phyloP scores from a whole-genome alignment of 2,113 vertebrate species.

The Echinops telfairi region DNA sequence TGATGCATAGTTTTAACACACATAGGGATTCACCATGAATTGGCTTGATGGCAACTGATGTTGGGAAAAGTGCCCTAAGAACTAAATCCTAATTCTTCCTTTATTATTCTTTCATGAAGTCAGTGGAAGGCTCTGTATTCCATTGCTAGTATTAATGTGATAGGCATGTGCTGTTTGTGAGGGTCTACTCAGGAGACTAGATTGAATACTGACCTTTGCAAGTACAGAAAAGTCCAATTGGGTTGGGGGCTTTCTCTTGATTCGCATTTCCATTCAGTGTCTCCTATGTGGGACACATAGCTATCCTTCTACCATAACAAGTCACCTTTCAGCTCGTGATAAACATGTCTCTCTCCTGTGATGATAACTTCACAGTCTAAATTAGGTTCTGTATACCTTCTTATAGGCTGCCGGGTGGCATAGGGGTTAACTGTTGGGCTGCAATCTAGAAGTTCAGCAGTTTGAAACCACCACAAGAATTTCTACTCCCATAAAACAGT shows the following conservation, averaged over 20 bases:
- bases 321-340: neutral
- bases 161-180: rapidly evolving
- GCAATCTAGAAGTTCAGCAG: too few relatives aligned
- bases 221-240: neutral
- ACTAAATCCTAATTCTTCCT: neutral
- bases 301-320: neutral
- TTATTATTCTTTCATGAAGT: neutral
- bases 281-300: too few relatives aligned
- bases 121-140: neutral
- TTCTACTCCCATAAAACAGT: too few relatives aligned
- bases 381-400: neutral
- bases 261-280: neutral
- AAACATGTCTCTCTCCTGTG: neutral
- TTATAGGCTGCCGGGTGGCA: too few relatives aligned
- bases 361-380: neutral
- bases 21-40: neutral
- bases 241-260: neutral
- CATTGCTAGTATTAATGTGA: neutral
- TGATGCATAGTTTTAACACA: neutral
- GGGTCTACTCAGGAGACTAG: neutral
- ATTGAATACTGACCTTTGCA: neutral
- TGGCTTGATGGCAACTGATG: neutral
- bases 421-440: too few relatives aligned
- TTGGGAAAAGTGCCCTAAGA: neutral
- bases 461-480: too few relatives aligned